A percentile compares a stretch with the other conserved stretches of the same genome.
Evolutionary conservation across 2,888 invertebrate genomes (phyloP).

Genomic region (Fragum sueziense): DNA sequence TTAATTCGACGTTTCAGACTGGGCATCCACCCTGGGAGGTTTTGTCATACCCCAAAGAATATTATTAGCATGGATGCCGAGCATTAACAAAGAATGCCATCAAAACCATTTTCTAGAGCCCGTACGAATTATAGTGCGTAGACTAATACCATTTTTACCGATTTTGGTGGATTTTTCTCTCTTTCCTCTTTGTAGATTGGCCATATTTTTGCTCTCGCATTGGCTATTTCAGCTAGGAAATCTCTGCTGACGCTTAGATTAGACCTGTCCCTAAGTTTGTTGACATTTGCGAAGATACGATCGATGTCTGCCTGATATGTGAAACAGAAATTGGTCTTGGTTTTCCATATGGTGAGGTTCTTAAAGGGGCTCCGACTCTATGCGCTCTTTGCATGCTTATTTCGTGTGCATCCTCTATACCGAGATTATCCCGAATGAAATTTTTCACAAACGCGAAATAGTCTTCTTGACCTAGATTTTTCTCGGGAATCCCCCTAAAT

Average conservation of each 20-base stretch:
- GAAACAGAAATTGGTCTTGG: background rate
- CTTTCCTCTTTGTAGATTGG: background rate
- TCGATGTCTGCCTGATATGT: background rate
- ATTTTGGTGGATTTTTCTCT: background rate
- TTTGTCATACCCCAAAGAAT: too few relatives aligned
- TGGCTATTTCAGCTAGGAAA: slow-evolving; percentile 4
- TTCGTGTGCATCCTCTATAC: background rate
- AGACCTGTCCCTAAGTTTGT: background rate
- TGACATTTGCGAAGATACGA: background rate
- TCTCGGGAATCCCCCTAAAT: background rate
- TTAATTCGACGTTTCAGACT: background rate
- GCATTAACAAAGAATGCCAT: too few relatives aligned
- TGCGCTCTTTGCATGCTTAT: background rate
- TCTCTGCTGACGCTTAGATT: slow-evolving; percentile 1
- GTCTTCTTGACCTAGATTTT: background rate
- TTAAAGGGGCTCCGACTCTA: background rate
- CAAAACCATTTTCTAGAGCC: too few relatives aligned
- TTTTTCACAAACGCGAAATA: background rate
- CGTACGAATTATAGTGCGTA: too few relatives aligned
- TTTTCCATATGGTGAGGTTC: background rate
- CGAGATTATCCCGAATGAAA: background rate
- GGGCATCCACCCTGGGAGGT: too few relatives aligned
- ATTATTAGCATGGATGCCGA: too few relatives aligned
- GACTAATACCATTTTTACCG: background rate
- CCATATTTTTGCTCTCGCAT: background rate